phyloP scores from a whole-genome alignment of 2,113 vertebrate species.

The Dromiciops gliroides region DNA sequence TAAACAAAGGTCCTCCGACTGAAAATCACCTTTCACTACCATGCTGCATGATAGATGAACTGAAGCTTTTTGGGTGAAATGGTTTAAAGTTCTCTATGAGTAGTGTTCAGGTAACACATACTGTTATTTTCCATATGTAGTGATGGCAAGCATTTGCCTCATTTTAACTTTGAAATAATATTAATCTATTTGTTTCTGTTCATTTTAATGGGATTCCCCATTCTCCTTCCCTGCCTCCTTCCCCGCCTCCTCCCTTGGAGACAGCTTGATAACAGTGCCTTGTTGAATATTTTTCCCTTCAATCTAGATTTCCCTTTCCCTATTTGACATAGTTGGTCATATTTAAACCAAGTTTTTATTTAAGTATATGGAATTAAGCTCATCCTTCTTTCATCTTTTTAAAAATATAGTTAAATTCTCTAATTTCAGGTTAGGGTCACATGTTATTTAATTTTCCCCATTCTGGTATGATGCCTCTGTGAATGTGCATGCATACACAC shows the following conservation, averaged over 20 bases:
- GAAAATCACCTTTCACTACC: not conserved
- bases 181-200: not conserved
- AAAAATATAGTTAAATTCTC: not conserved
- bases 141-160: not conserved
- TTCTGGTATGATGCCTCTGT: not conserved
- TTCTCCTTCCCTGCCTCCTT: not conserved
- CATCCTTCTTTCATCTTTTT: not conserved
- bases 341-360: not conserved
- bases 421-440: not conserved
- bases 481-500: not conserved
- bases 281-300: not conserved
- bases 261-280: not conserved
- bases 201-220: not conserved
- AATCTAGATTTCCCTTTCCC: not conserved
- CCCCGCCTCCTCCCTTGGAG: not conserved
- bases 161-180: not conserved
- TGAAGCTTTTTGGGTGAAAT: not conserved
- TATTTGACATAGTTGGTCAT: not conserved
- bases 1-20: not conserved
- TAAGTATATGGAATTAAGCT: not conserved
- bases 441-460: not conserved
- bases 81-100: not conserved
- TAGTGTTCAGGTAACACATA: not conserved
- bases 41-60: not conserved
- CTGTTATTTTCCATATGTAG: not conserved